A percentile compares a stretch with the other conserved stretches of the same genome.
phyloP scores from a whole-genome alignment of 2,113 vertebrate genomes.

The Ochotona princeps region DNA sequence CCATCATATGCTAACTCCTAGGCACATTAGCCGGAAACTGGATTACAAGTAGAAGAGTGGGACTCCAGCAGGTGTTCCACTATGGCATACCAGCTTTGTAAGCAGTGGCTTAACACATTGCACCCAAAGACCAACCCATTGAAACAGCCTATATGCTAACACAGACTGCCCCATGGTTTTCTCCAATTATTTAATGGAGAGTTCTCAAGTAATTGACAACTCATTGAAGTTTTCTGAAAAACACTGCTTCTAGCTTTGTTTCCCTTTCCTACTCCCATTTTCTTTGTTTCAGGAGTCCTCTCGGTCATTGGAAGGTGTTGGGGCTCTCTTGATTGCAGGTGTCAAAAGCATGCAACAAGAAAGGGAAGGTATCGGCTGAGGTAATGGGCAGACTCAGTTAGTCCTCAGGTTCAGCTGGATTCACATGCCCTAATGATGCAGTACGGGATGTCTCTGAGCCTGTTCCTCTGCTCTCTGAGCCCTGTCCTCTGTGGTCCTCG shows the following conservation, averaged over 20 bases:
- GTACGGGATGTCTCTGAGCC: neutral
- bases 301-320: slow-evolving; percentile 18
- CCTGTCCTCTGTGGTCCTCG: neutral
- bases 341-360: neutral
- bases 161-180: neutral
- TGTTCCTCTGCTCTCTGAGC: neutral
- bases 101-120: no score
- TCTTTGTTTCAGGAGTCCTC: slow-evolving; percentile 42
- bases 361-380: neutral
- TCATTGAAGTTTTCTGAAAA: neutral
- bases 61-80: no score
- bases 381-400: neutral
- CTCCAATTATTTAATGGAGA: neutral
- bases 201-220: neutral
- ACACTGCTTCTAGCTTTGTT: neutral
- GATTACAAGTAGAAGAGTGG: no score
- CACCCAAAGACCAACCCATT: neutral
- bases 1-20: no score
- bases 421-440: neutral
- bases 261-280: slow-evolving; percentile 7
- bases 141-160: neutral
- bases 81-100: no score
- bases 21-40: no score
- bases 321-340: slow-evolving; percentile 9
- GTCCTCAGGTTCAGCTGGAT: neutral